phyloP scores from a whole-genome alignment of 2,888 invertebrate genomes.

The Gibbula magus region DNA sequence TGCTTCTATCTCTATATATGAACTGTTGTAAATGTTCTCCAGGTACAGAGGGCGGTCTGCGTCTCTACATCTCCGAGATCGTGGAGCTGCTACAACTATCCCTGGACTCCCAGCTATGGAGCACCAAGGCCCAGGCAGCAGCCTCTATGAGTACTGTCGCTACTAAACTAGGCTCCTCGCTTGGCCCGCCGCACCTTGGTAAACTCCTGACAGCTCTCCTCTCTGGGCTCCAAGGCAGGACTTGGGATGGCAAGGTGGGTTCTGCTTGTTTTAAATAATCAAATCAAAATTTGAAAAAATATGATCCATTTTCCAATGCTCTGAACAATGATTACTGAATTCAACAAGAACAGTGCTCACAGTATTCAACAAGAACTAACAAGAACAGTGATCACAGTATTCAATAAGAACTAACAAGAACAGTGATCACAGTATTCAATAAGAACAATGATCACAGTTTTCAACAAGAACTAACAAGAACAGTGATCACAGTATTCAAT shows the following conservation, averaged over 20 bases:
- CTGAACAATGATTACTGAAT: too few relatives aligned
- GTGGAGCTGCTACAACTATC: conserved; percentile 83
- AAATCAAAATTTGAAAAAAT: too few relatives aligned
- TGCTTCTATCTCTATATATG: too few relatives aligned
- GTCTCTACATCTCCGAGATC: conserved; percentile 85
- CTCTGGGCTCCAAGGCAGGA: conserved; percentile 86
- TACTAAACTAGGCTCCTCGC: conserved; percentile 81
- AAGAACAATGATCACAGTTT: too few relatives aligned
- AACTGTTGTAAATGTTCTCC: background rate
- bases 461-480: too few relatives aligned
- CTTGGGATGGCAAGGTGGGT: conserved; percentile 86
- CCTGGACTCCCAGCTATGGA: conserved; percentile 90
- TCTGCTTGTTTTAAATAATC: background rate
- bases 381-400: too few relatives aligned
- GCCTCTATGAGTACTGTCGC: conserved; percentile 88
- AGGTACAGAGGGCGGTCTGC: conserved; percentile 85
- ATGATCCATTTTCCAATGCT: too few relatives aligned
- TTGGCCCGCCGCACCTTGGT: conserved; percentile 78
- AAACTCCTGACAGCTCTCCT: conserved; percentile 82
- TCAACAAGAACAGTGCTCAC: too few relatives aligned
- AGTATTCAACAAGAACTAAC: too few relatives aligned
- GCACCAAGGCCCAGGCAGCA: conserved; percentile 90
- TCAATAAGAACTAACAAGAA: too few relatives aligned
- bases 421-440: too few relatives aligned
- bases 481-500: too few relatives aligned